Evolutionary conservation across 1,140 invertebrate species (phyloP), one percentile per base, ranked within the genome.

Genomic region (Drosophila pruinosa): DNA sequence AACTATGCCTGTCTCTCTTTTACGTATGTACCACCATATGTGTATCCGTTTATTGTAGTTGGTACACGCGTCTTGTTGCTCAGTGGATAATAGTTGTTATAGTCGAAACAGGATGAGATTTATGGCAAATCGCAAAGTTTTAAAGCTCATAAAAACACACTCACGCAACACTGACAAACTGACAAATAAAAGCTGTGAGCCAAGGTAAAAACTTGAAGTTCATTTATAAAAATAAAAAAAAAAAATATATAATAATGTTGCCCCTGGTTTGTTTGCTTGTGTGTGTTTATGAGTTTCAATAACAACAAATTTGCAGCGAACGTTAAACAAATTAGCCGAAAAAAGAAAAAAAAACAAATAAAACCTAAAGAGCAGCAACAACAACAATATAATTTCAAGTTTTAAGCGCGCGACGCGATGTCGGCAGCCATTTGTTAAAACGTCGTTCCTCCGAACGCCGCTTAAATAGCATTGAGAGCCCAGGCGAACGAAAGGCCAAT

Each of bases 381-480:
- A 71, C 41, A 61, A 64, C 12, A 62, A 80, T 58, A 78, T 57
- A 81, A 86, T 78, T 78, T 88, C 81, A 81, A 86, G 82, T 88
- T 86, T 88, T 26, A 65, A 63, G 53, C 71, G 61, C 17, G 10
- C 21, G 47, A 22, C 31, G 10, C 15, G 53, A n/a, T 36, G 61
- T 57, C 52, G 69, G 52, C 72, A 43, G 72, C 73, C 69, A 75
- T 75, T 75, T 75, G 62, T 72, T 75, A 62, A 75, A 72, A 58
- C 31, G 41, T 36, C 47, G 53, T 68, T 56, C 41, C 62, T 63
- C 38, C 52, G 61, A 78, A 72, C 76, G 64, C 57, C 83, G 78
- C 75, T 86, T 78, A 81, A 85, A 81, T 75, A 86, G 81, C 81
- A 86, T 86, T 86, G 82, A 86, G 77, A 70, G 82, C 53, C 68